Percentiles rank a stretch among this genome's conserved stretches.
Conservation (phyloP, 2,113 vertebrate species). For the Morone saxatilis region DNA sequence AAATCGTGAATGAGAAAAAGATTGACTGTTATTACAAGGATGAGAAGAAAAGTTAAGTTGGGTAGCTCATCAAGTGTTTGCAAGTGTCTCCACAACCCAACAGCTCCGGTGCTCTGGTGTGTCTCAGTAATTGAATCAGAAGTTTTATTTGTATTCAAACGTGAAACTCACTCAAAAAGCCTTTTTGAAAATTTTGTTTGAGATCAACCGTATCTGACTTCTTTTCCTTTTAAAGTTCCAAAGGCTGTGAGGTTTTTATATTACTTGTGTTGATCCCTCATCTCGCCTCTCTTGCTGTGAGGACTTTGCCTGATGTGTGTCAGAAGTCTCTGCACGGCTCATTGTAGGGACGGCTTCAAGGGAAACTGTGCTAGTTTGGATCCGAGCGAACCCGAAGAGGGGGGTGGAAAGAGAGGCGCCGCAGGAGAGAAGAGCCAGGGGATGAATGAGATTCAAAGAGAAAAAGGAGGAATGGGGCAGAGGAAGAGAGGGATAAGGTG, state of each 20-base stretch:
- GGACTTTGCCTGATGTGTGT: conserved; percentile 20
- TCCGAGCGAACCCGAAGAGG: background rate
- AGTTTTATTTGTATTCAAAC: background rate
- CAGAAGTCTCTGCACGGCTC: conserved; percentile 16
- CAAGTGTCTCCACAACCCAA: background rate
- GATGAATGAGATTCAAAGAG: conserved; percentile 6
- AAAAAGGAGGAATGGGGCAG: background rate
- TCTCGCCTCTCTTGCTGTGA: background rate
- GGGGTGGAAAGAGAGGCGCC: background rate
- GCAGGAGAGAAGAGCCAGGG: background rate
- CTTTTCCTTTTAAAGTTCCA: background rate
- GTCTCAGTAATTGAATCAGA: background rate
- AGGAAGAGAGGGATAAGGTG: background rate
- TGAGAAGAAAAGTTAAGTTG: background rate
- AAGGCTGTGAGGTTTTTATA: background rate
- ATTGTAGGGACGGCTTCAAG: conserved; percentile 22
- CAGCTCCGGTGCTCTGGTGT: background rate
- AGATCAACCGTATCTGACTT: background rate
- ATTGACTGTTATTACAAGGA: background rate
- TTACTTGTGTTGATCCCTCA: background rate
- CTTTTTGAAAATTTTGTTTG: background rate
- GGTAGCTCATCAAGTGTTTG: background rate
- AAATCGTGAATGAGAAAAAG: background rate
- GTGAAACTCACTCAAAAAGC: background rate
- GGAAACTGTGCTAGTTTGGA: conserved; percentile 21